Evolutionary conservation across 2,113 vertebrate species (phyloP).

Genomic region (Centrocercus urophasianus): DNA sequence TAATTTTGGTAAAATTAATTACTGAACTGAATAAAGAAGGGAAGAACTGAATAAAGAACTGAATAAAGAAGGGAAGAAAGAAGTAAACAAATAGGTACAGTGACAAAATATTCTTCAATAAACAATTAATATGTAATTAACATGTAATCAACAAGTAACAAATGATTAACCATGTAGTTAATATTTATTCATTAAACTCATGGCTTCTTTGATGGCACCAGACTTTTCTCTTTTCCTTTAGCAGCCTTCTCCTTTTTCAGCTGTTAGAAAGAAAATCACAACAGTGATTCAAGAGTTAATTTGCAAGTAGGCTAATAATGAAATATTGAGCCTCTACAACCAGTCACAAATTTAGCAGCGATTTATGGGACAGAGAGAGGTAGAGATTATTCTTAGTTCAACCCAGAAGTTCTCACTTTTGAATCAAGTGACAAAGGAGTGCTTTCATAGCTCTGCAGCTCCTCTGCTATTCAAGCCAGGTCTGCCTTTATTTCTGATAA

Average conservation of each 20-base stretch:
- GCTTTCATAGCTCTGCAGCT: not conserved
- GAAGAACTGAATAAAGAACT: not conserved
- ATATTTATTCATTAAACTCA: conserved; percentile 22
- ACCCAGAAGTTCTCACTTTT: not conserved
- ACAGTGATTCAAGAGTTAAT: not conserved
- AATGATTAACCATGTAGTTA: not conserved
- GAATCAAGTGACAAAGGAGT: not conserved
- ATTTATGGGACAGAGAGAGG: not conserved
- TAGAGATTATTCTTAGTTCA: not conserved
- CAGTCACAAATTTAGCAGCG: not conserved
- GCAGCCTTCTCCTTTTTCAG: conserved; percentile 76
- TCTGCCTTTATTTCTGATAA: not conserved
- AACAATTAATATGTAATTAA: too few relatives aligned
- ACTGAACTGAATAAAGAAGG: not conserved
- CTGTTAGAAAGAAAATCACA: conserved; percentile 66
- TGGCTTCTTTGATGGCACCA: conserved; percentile 43
- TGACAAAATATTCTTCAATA: not conserved
- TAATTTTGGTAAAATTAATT: not conserved
- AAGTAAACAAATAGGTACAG: not conserved
- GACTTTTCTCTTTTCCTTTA: conserved; percentile 59
- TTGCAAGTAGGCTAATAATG: not conserved
- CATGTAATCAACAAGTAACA: too few relatives aligned
- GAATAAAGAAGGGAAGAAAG: not conserved
- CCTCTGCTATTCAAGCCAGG: not conserved
- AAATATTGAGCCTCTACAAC: not conserved